phyloP scores from a whole-genome alignment of 2,888 invertebrate genomes.

The Eilema griseolum region DNA sequence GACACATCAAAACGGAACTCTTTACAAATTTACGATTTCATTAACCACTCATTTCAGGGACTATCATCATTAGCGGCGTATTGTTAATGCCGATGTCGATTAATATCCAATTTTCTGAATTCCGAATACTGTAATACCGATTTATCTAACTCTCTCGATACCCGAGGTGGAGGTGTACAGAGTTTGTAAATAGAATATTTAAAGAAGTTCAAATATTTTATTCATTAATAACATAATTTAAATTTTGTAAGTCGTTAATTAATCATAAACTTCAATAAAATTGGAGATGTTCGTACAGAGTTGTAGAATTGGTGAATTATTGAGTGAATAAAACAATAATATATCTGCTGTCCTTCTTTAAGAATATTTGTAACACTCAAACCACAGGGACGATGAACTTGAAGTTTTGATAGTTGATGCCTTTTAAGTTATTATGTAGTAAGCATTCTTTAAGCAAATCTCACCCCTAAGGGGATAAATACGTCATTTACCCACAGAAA shows the following conservation, averaged over 20 bases:
- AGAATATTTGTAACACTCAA: background rate
- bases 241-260: slow-evolving; percentile 3
- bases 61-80: slow-evolving; percentile 76
- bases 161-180: slow-evolving; percentile 5
- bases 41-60: slow-evolving; percentile 68
- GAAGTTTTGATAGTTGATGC: too few species aligned
- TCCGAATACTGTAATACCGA: slow-evolving; percentile 58
- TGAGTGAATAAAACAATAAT: background rate
- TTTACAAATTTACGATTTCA: slow-evolving; percentile 74
- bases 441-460: too few species aligned
- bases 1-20: slow-evolving; percentile 61
- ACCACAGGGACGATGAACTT: too few species aligned
- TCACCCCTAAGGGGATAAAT: too few species aligned
- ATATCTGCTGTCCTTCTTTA: background rate
- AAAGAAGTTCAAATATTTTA: slow-evolving; percentile 16
- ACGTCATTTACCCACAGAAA: too few species aligned
- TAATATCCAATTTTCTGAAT: slow-evolving; percentile 77
- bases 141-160: slow-evolving; percentile 33
- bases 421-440: too few species aligned
- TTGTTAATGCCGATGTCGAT: slow-evolving; percentile 78
- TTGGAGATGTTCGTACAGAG: background rate
- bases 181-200: background rate
- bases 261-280: background rate
- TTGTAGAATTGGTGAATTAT: background rate
- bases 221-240: background rate